A percentile compares a stretch with the other conserved stretches of the same genome.
phyloP scores from a whole-genome alignment of 2,888 invertebrate genomes.

The Nemotelus pantherinus region DNA sequence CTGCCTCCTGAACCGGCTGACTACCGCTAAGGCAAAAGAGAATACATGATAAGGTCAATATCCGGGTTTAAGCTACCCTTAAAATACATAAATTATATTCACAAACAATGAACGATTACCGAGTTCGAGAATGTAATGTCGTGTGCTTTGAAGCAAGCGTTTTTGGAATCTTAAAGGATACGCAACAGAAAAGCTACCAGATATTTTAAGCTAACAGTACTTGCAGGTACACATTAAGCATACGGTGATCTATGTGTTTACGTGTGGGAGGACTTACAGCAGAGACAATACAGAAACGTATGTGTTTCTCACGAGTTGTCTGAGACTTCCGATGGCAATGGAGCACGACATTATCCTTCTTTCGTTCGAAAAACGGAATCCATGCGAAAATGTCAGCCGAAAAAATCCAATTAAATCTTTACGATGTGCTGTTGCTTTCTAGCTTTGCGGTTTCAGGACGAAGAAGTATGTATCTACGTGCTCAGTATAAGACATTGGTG shows the following conservation, averaged over 20 bases:
- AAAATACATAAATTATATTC: not conserved
- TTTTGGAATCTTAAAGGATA: not conserved
- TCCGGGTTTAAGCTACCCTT: not conserved
- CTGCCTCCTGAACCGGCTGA: too few relatives aligned
- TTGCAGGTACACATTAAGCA: too few relatives aligned
- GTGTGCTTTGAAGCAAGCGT: not conserved
- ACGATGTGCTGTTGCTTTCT: not conserved
- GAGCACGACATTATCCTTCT: not conserved
- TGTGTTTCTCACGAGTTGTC: not conserved
- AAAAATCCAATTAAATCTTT: conserved; percentile 26
- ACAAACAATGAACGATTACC: conserved; percentile 6
- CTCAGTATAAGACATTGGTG: too few relatives aligned
- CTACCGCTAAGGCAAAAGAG: not conserved
- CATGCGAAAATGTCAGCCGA: conserved; percentile 19
- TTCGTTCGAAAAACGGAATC: not conserved
- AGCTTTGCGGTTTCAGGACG: too few relatives aligned
- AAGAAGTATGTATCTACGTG: too few relatives aligned
- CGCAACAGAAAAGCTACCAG: too few relatives aligned
- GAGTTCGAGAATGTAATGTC: not conserved
- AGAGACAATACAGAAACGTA: not conserved
- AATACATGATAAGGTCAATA: not conserved
- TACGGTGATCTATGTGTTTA: too few relatives aligned
- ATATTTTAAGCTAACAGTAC: too few relatives aligned
- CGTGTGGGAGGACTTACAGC: not conserved
- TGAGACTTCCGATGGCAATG: too few relatives aligned